Conservation (phyloP, 2,113 vertebrate genomes). For the Anhinga anhinga region DNA sequence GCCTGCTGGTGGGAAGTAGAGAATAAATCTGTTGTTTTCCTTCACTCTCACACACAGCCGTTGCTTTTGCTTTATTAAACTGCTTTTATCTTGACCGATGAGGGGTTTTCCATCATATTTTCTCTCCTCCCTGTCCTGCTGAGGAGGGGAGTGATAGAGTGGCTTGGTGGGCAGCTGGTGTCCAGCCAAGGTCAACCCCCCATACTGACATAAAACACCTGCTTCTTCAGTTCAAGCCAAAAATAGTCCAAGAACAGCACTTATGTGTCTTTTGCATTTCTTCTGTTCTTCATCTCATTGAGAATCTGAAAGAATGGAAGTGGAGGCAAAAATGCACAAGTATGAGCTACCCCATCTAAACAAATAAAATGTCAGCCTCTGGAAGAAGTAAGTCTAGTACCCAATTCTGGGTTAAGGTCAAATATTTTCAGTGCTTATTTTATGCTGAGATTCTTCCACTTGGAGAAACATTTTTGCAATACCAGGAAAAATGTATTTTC, state of each 20-base stretch:
- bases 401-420: background rate
- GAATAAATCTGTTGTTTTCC: background rate
- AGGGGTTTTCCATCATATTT: background rate
- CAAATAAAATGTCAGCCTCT: background rate
- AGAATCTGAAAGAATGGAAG: background rate
- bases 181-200: background rate
- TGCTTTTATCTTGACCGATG: background rate
- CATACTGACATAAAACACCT: background rate
- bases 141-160: background rate
- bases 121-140: background rate
- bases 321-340: background rate
- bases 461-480: background rate
- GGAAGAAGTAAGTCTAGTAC: background rate
- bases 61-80: background rate
- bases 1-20: background rate
- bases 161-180: background rate
- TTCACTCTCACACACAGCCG: background rate
- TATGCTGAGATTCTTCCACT: background rate
- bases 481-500: background rate
- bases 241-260: slow-evolving; percentile 2
- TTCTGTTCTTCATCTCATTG: background rate
- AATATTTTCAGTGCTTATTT: background rate
- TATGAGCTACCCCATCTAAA: background rate
- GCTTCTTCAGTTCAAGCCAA: slow-evolving; percentile 41
- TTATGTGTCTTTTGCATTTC: background rate